A percentile compares a stretch with the other conserved stretches of the same genome.
Conservation (phyloP, 2,797 vertebrate genomes). For the Phrynocephalus forsythii region DNA sequence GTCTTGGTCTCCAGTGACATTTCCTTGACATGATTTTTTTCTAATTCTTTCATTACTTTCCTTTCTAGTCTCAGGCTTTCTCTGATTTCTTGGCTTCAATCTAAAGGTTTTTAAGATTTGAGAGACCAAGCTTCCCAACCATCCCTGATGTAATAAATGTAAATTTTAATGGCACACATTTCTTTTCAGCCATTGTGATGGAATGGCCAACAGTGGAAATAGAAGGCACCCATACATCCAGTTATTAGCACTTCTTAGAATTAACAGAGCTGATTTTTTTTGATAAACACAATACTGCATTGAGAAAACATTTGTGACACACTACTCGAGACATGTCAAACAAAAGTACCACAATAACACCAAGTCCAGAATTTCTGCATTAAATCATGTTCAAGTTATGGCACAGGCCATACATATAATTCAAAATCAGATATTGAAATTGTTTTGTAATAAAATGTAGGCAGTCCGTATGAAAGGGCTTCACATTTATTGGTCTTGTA, state of each 20-base stretch:
- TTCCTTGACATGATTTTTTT: too few relatives aligned
- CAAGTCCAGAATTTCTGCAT: not conserved
- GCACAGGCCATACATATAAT: not conserved
- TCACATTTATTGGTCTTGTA: conserved; percentile 4
- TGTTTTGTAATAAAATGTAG: conserved; percentile 7
- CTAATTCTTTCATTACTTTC: too few relatives aligned
- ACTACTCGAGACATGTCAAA: conserved; percentile 21
- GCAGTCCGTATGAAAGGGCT: not conserved
- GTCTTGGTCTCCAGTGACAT: too few relatives aligned
- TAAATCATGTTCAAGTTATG: conserved; percentile 13
- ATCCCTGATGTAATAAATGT: too few relatives aligned
- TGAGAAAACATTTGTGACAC: conserved; percentile 25
- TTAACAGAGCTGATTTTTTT: not conserved
- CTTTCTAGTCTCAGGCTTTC: too few relatives aligned
- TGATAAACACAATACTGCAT: conserved; percentile 15
- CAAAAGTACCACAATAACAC: not conserved
- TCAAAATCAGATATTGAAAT: conserved; percentile 10
- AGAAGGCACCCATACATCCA: not conserved
- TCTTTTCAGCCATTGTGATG: not conserved
- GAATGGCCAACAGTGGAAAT: not conserved
- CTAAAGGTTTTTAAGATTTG: too few relatives aligned
- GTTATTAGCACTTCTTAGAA: conserved; percentile 21
- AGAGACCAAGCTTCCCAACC: too few relatives aligned
- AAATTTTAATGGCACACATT: not conserved
- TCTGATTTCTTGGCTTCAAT: too few relatives aligned